Base-by-base conservation (phyloP, 2,113 vertebrate species). In the Nyctereutes procyonoides region DNA sequence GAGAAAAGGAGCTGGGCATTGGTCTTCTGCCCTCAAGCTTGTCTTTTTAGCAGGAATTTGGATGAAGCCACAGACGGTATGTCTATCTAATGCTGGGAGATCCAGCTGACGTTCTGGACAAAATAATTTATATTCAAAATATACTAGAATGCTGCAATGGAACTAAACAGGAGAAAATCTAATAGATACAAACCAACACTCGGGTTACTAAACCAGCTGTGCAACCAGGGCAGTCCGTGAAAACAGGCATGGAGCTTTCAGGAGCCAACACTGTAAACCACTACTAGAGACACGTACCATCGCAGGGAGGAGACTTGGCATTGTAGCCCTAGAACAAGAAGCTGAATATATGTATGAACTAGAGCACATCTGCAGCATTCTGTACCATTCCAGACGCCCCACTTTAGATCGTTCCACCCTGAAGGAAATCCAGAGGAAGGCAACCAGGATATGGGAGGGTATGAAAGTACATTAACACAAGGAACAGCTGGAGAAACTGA, bases 21-120 rank as follows among this genome's bases (percentile, higher is more conserved):
- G 28, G n/a, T 53, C 43, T 87, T 93, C 51, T 81, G n/a, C 48
- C 30, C 43, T 79, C 35, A 77, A 24, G 43, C 73, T 76, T 76
- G n/a, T 87, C 11, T 96, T 76, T 87, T 88, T 79, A 89, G 48
- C 60, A 77, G 96, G 86, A 87, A 83, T 14, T 76, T 93, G 51
- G 24, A 87, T 58, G 53, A 92, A 92, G 51, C 28, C 63, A 65
- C 9, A 93, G 43, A 89, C 48, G 10, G 26, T 60, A 22, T 35
- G 1, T 83, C 90, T 74, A 81, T 65, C 58, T 55, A 92, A 77
- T 26, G 22, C 30, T 92, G 24, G 35, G 79, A 86, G 94, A 89
- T 51, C 20, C 0, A 38, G 22, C 16, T 94, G 65, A 77, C 5
- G 60, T 15, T 17, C 7, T 55, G 7, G 74, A 97, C 15, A 71